Base-by-base conservation (phyloP, 2,888 invertebrate species). In the Trilocha varians region DNA sequence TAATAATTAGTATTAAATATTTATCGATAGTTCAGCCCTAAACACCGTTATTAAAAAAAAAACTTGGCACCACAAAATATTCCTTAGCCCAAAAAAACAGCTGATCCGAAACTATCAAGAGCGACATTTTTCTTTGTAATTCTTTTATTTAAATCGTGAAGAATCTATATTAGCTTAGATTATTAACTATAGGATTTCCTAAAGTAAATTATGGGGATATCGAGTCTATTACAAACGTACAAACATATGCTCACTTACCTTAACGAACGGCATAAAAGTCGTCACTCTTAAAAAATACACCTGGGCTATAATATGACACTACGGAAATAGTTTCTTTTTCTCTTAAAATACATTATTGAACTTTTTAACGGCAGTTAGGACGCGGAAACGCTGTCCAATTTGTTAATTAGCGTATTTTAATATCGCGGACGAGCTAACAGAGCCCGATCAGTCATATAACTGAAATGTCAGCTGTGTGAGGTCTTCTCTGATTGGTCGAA, bases 241-340 rank as follows among this genome's bases (percentile, higher is more conserved):
- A n/a, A n/a, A n/a, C n/a, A n/a, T n/a, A n/a, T n/a, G n/a, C n/a
- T 25, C 52, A 63, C 62, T 62, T 75, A 78, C 83, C 84, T 80
- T 82, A 60, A 47, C 57, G 57, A 62, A 62, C 65, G 66, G 73
- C 76, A 72, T 74, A 75, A 75, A 57, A 56, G 56, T 62, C 68
- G 75, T 68, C 74, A 55, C 83, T 78, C 83, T 82, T 73, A 70
- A 63, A 50, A 48, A 55, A 57, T 70, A 71, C 76, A 78, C 80
- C 75, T 70, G 65, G 84, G 86, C 85, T 86, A 86, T 86, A 86
- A 86, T 72, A 86, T 86, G 64, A 86, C 86, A 84, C 84, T 86
- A 54, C 72, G 75, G 62, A 69, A 76, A 70, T 78, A 70, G 78
- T 80, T 74, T 79, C 78, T 80, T 85, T 82, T 86, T 82, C 84